Base-by-base conservation (phyloP, 2,113 vertebrate species). In the Oxyura jamaicensis region DNA sequence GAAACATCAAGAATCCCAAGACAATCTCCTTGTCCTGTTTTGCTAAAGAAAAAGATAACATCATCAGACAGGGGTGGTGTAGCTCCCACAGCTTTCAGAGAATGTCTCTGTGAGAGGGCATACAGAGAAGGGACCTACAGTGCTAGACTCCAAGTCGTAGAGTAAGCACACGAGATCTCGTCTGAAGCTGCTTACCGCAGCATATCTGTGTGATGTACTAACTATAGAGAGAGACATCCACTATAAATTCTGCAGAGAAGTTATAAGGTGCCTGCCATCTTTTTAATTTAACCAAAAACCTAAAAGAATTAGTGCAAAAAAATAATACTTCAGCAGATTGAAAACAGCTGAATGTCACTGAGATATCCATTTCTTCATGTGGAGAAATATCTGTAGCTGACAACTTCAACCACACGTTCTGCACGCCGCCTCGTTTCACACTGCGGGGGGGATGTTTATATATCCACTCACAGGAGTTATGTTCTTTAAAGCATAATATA, bases 391-490 rank as follows among this genome's bases (percentile, higher is more conserved):
- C 73, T 85, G 72, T 66, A 95, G 67, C 52, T 41, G 67, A 97
- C 80, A 92, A 78, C 31, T 93, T 88, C 81, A 93, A 74, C 85
- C 91, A 58, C 68, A 87, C 3, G 3, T 96, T 89, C 95, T 60
- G 82, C 62, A 73, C 4, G 59, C 91, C 33, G 71, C 88, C 90
- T 95, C 60, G 10, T 96, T 97, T 87, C 50, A 35, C 7, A 0
- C 91, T 80, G 75, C 36, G 75, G 90, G 76, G 50, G 77, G 78
- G 59, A 93, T 92, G 94, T 97, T 97, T 97, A 96, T 85, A 91
- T 58, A 94, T 14, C 25, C 67, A 95, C 67, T 97, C 89, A 82
- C 83, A 95, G 65, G 63, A n/a, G 0, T 48, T 66, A 25, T 31
- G 80, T 62, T 88, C 79, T 95, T 96, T 94, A 97, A 93, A 95